Evolutionary conservation across 2,113 vertebrate genomes (phyloP).

Genomic region (Struthio camelus): DNA sequence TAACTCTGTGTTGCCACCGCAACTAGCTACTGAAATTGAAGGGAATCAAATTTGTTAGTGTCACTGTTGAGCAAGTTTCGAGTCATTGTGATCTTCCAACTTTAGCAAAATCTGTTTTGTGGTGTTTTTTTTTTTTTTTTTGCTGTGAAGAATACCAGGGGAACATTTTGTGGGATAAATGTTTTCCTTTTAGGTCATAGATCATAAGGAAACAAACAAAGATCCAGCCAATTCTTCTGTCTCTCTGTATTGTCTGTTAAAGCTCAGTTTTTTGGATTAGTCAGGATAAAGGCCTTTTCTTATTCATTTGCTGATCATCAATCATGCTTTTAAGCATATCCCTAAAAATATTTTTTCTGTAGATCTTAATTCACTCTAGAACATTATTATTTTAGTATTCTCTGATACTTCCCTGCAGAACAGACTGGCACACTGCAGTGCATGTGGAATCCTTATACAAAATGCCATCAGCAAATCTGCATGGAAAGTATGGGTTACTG

Average conservation of each 20-base stretch:
- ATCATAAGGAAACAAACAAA: background rate
- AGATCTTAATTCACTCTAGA: background rate
- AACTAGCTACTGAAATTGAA: background rate
- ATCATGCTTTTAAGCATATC: background rate
- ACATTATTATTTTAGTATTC: background rate
- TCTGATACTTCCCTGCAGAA: background rate
- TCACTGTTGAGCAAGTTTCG: background rate
- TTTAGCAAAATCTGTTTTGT: background rate
- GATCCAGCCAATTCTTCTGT: background rate
- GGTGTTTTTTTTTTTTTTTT: no score
- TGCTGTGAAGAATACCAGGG: background rate
- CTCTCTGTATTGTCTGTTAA: background rate
- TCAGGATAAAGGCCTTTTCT: background rate
- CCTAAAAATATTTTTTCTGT: background rate
- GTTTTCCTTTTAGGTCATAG: background rate
- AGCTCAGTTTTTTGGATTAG: background rate
- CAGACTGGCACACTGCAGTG: background rate
- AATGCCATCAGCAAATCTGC: background rate
- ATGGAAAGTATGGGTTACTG: background rate
- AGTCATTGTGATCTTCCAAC: background rate
- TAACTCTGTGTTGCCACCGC: background rate
- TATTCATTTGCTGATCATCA: background rate
- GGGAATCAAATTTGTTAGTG: background rate
- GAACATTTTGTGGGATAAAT: background rate
- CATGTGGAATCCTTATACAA: background rate